These are phyloP conservation scores for Aphelocoma californica DNA, from an alignment of 2,797 vertebrate genomes.

Conservation along the genomic window DNA sequence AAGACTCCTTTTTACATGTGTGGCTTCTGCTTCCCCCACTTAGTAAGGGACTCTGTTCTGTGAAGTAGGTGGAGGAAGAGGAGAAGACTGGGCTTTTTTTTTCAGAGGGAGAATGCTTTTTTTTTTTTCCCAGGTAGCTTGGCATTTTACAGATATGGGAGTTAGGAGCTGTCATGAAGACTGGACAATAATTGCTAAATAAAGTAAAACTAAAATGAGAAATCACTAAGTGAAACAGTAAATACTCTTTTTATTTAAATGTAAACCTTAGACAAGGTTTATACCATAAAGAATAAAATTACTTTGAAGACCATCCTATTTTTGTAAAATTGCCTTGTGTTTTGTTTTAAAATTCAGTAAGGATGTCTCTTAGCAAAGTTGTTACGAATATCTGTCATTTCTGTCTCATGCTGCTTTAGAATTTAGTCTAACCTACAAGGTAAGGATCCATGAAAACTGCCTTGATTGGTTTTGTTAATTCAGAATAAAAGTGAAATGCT, in stretches of 20 bases:
- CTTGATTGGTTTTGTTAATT: not conserved
- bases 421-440: not conserved
- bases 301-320: not conserved
- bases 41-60: not conserved
- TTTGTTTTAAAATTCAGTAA: not conserved
- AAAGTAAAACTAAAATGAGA: not conserved
- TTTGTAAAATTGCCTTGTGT: not conserved
- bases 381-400: not conserved
- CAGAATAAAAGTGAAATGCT: not conserved
- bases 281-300: not conserved
- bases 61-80: not conserved
- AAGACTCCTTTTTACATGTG: not conserved
- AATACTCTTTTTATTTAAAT: not conserved
- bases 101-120: not conserved
- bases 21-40: not conserved
- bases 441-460: not conserved
- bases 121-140: not conserved
- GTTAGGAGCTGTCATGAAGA: not conserved
- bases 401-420: rapidly evolving
- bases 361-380: not conserved
- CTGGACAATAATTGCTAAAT: not conserved
- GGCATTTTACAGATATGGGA: not conserved
- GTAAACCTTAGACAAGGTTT: not conserved
- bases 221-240: not conserved
- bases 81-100: not conserved